Evolutionary conservation across 2,113 vertebrate genomes (phyloP).

Genomic region (Callipepla squamata): DNA sequence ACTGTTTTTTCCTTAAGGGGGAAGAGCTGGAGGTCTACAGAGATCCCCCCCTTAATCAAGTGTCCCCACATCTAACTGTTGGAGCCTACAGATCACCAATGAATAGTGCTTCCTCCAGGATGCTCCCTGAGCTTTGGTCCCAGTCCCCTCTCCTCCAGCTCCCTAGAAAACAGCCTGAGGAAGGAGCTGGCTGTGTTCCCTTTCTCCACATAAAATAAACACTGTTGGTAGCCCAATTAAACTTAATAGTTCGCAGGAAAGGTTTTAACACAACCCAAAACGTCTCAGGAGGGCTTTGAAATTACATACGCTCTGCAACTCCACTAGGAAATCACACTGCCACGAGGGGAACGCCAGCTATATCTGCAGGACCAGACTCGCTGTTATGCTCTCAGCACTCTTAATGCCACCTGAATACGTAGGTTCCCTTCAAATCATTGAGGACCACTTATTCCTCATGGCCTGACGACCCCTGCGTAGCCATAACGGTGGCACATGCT

Average conservation of each 20-base stretch:
- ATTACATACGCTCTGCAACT: neutral
- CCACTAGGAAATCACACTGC: neutral
- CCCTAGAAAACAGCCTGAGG: neutral
- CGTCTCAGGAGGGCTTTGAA: conserved; percentile 54
- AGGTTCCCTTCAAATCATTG: neutral
- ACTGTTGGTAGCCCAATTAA: conserved; percentile 8
- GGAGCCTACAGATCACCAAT: neutral
- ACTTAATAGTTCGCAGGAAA: conserved; percentile 25
- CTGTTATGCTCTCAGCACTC: neutral
- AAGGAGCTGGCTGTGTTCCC: neutral
- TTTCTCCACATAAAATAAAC: conserved; percentile 37
- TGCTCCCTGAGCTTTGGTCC: neutral
- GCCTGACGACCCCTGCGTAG: rapidly evolving
- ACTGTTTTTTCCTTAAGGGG: neutral
- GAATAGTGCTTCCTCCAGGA: neutral
- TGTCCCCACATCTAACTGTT: neutral
- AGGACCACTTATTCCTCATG: neutral
- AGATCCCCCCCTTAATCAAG: rapidly evolving
- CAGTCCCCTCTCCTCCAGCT: neutral
- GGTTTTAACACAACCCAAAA: conserved; percentile 1
- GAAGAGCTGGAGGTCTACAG: neutral
- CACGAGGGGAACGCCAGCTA: neutral
- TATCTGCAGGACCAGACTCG: neutral
- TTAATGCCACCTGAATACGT: neutral
- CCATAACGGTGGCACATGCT: neutral